Percentiles rank a stretch among this genome's conserved stretches.
These are phyloP conservation scores for Pseudotriccus pelzelni DNA, from an alignment of 2,797 vertebrate species.

Conservation along the genomic window DNA sequence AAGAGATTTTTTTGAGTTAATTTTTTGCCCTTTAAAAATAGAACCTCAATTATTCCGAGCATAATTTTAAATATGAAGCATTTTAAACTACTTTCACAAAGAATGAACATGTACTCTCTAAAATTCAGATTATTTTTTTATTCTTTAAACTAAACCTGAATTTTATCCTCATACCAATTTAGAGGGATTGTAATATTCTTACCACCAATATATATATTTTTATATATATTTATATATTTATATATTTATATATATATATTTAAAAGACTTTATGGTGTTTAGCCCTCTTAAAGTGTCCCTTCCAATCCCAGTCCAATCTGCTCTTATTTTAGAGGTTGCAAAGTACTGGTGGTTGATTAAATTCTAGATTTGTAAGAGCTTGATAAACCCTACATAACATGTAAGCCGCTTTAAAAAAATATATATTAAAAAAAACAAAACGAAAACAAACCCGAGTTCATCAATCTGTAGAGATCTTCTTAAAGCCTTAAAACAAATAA, in stretches of 20 bases:
- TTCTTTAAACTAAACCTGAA: background rate
- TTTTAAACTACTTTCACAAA: background rate
- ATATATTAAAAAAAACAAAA: background rate
- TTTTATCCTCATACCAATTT: background rate
- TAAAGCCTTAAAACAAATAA: background rate
- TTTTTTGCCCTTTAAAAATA: background rate
- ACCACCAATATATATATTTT: background rate
- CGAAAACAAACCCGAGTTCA: background rate
- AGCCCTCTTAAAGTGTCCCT: slow-evolving; percentile 28
- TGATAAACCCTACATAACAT: slow-evolving; percentile 5
- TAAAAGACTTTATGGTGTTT: background rate
- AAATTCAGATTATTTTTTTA: background rate
- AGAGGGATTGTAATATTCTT: background rate
- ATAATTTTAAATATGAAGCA: background rate
- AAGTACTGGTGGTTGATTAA: slow-evolving; percentile 52
- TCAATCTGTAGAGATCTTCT: background rate
- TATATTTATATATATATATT: too few relatives aligned
- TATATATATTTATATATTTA: too few relatives aligned
- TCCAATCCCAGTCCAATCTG: slow-evolving; percentile 25
- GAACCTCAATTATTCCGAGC: background rate
- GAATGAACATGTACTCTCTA: background rate
- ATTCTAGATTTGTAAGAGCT: slow-evolving; percentile 29
- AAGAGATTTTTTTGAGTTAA: background rate
- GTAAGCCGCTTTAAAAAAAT: slow-evolving; percentile 22
- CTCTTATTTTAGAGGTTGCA: background rate